Evolutionary conservation across 2,113 vertebrate species (phyloP), one percentile per base, ranked within the genome.

Genomic region (Phyllostomus hastatus): DNA sequence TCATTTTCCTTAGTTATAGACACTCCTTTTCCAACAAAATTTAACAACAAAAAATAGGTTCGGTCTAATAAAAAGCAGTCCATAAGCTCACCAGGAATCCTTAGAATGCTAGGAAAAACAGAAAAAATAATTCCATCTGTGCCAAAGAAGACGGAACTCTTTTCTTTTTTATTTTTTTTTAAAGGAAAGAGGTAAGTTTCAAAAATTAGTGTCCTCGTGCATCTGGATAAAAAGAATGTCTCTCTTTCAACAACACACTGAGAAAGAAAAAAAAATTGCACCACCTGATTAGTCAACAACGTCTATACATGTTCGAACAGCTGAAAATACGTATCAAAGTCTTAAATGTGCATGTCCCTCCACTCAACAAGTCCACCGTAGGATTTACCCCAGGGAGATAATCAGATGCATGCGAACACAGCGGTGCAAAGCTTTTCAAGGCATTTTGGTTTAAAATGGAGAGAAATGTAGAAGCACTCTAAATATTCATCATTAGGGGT

Each of bases 331-430:
- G 24, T 31, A 22, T 17, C 22, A 50, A 72, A 33, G 0, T 61
- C 52, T 46, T n/a, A 14, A n/a, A 22, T 38, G 2, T 14, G 1
- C 7, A 1, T 2, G 5, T 1, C 52, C 16, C 57, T 48, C 43
- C 10, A 9, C 0, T 12, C 35, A 9, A 10, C 0, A 38, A 5
- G 26, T 26, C 22, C 24, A 33, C 43, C 64, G 24, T 20, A 24
- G 41, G 61, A 46, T 19, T 3, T 46, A 35, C 54, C 70, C 17
- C 61, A 3, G 43, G 35, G 22, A 14, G 19, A 33, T 16, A 20
- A 11, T 12, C 28, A 24, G 54, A 33, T 48, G 61, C 66, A 75
- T 10, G 46, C 14, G 66, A 48, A 35, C 35, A 83, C 38, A 57
- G 57, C 48, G 31, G 9, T 46, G 31, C 43, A n/a, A n/a, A 48